Conservation (phyloP, 2,113 vertebrate genomes). For the Gavialis gangeticus region DNA sequence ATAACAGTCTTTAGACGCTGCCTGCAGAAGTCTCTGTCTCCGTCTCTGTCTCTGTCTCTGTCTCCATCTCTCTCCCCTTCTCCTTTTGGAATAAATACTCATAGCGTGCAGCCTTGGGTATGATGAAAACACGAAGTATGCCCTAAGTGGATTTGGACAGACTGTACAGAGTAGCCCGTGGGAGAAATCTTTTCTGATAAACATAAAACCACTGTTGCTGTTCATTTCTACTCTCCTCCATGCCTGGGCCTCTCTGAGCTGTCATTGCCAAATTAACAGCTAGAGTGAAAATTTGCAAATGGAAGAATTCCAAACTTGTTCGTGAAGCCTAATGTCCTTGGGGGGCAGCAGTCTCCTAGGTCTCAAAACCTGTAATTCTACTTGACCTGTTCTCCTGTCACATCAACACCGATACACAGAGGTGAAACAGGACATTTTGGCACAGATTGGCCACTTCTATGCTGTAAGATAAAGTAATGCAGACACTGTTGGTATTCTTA, state of each 20-base stretch:
- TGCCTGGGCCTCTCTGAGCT: not conserved
- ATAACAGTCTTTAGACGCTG: not conserved
- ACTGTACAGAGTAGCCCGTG: not conserved
- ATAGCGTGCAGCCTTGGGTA: fast-evolving
- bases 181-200: not conserved
- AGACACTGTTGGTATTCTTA: not conserved
- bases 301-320: not conserved
- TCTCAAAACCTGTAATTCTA: not conserved
- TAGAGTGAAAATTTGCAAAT: conserved; percentile 1
- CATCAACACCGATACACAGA: not conserved
- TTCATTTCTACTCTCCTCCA: not conserved
- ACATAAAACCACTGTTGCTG: not conserved
- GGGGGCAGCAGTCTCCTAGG: not conserved
- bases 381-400: not conserved
- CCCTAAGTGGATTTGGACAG: not conserved
- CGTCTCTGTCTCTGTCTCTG: not conserved
- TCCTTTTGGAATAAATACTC: not conserved
- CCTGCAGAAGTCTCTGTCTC: not conserved
- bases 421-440: not conserved
- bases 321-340: not conserved
- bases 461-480: not conserved
- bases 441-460: not conserved
- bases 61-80: not conserved
- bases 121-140: not conserved
- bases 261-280: conserved; percentile 27